These are phyloP conservation scores for Pseudotriccus pelzelni DNA, from an alignment of 2,797 vertebrate genomes.

Conservation along the genomic window DNA sequence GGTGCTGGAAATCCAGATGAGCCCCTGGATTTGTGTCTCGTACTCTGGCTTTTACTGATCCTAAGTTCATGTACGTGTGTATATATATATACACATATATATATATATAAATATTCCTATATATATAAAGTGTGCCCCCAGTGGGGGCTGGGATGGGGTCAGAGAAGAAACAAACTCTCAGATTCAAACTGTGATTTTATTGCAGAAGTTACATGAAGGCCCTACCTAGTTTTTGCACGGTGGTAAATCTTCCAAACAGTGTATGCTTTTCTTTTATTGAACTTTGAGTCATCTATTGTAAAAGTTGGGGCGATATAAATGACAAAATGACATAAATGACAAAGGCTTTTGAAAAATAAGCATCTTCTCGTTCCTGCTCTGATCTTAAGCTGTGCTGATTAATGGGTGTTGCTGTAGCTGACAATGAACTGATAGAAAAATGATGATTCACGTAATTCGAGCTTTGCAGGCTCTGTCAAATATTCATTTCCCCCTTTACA, in stretches of 20 bases:
- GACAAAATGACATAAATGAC: too few relatives aligned
- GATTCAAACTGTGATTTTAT: background rate
- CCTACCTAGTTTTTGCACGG: too few relatives aligned
- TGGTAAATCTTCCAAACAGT: background rate
- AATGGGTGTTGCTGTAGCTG: constrained; percentile 30
- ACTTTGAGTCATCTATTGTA: background rate
- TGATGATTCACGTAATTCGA: background rate
- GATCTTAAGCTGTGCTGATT: background rate
- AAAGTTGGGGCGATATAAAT: background rate
- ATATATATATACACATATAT: background rate
- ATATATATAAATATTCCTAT: background rate
- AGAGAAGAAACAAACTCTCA: background rate
- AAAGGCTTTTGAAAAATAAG: background rate
- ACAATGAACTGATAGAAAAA: constrained; percentile 42
- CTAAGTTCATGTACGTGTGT: background rate
- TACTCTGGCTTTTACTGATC: background rate
- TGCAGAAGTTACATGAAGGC: background rate
- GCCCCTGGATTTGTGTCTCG: background rate
- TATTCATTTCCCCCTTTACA: background rate
- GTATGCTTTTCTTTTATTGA: background rate
- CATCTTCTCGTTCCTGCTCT: background rate
- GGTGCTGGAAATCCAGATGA: background rate
- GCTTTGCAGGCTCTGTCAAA: constrained; percentile 40
- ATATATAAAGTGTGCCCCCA: background rate
- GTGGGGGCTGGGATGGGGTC: too few relatives aligned